These are phyloP conservation scores for Ibidorhyncha struthersii DNA, from an alignment of 2,113 vertebrate species.

Conservation along the genomic window DNA sequence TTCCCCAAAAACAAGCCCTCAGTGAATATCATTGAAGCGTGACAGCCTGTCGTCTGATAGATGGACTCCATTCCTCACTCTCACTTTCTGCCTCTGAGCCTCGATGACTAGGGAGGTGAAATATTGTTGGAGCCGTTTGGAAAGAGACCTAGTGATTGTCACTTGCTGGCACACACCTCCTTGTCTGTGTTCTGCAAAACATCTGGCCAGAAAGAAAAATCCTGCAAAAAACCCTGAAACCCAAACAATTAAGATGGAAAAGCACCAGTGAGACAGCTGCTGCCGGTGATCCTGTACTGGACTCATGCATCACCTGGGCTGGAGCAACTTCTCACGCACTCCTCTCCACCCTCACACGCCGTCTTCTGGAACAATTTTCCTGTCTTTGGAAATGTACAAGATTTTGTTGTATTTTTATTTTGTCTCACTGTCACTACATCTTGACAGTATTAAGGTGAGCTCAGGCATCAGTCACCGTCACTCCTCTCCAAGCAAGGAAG, in stretches of 20 bases:
- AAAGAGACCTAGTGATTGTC: background rate
- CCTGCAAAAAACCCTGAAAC: conserved; percentile 21
- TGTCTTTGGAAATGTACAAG: conserved; percentile 29
- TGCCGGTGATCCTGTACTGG: background rate
- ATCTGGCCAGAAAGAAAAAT: conserved; percentile 39
- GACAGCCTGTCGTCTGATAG: conserved; percentile 57
- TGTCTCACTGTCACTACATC: background rate
- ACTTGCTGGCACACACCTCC: conserved; percentile 11
- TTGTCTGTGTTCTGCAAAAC: conserved; percentile 19
- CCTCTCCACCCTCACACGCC: background rate
- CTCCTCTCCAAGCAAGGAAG: background rate
- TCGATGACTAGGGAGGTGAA: conserved; percentile 41
- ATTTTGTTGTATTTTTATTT: background rate
- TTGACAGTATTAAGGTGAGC: background rate
- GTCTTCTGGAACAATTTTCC: conserved; percentile 16
- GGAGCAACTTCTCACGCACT: background rate
- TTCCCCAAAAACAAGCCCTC: conserved; percentile 77
- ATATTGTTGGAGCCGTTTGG: background rate
- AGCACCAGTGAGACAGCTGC: background rate
- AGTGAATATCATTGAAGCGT: conserved; percentile 75
- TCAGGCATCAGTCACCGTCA: background rate
- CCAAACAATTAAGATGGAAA: background rate
- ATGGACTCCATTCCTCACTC: conserved; percentile 65
- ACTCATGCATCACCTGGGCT: background rate
- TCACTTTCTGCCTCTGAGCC: conserved; percentile 50